Evolutionary conservation across 1,140 invertebrate genomes (phyloP).

Genomic region (Papilio xuthus): DNA sequence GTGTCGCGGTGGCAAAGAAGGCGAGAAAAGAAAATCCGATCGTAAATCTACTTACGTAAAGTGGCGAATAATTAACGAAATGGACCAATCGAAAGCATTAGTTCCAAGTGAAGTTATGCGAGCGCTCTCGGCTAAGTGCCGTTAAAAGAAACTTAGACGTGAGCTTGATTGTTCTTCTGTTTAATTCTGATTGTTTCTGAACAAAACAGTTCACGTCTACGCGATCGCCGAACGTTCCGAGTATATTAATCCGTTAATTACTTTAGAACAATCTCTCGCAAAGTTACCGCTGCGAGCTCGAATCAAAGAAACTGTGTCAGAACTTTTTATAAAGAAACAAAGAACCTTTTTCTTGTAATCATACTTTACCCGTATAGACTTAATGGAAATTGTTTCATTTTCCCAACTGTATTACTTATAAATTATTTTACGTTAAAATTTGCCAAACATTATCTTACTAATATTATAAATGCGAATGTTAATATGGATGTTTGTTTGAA

Average conservation of each 20-base stretch:
- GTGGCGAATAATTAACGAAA: conserved; percentile 81
- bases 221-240: conserved; percentile 66
- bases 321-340: conserved; percentile 71
- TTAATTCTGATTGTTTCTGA: conserved; percentile 80
- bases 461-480: no score
- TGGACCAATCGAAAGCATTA: conserved; percentile 80
- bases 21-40: conserved; percentile 65
- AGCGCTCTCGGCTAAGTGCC: conserved; percentile 71
- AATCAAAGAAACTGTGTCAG: conserved; percentile 58
- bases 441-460: background rate
- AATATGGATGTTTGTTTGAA: no score
- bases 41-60: conserved; percentile 81
- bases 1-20: conserved; percentile 48
- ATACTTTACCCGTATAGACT: background rate
- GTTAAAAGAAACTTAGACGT: conserved; percentile 81
- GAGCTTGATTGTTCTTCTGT: conserved; percentile 76
- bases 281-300: conserved; percentile 66
- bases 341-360: conserved; percentile 44
- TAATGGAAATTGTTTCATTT: conserved; percentile 9
- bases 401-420: background rate
- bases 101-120: conserved; percentile 77
- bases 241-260: conserved; percentile 81
- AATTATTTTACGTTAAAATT: background rate
- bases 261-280: conserved; percentile 77
- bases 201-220: conserved; percentile 72